Percentiles rank a stretch among this genome's conserved stretches.
Evolutionary conservation across 2,797 vertebrate species (phyloP).

Genomic region (Rhinogobio ventralis): DNA sequence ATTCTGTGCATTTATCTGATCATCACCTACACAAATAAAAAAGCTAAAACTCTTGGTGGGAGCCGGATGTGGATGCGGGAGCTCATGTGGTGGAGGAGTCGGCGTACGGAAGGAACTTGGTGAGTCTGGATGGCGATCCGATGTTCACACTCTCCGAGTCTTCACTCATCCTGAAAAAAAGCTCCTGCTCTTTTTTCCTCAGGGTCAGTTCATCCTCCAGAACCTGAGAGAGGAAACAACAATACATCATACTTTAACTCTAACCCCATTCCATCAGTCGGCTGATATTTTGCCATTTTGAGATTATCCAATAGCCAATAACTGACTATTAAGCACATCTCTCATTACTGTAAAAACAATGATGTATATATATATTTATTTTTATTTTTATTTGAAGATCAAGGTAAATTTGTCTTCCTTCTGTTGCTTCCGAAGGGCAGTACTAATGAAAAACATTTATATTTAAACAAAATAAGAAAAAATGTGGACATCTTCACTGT

Average conservation of each 20-base stretch:
- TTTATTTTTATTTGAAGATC: too few relatives aligned
- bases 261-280: too few relatives aligned
- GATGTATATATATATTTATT: too few relatives aligned
- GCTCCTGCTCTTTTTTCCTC: slow-evolving; percentile 91
- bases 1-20: not conserved
- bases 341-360: not conserved
- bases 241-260: not conserved
- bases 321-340: not conserved
- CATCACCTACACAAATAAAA: not conserved
- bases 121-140: slow-evolving; percentile 81
- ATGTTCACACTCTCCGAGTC: slow-evolving; percentile 73
- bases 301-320: too few relatives aligned
- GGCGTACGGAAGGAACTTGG: slow-evolving; percentile 89
- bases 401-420: too few relatives aligned
- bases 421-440: too few relatives aligned
- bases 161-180: slow-evolving; percentile 88
- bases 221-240: slow-evolving; percentile 70
- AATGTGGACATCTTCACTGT: too few relatives aligned
- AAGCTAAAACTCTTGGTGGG: not conserved
- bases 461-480: too few relatives aligned
- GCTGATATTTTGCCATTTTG: not conserved
- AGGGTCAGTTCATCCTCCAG: slow-evolving; percentile 90
- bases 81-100: slow-evolving; percentile 79
- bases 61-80: not conserved
- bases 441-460: too few relatives aligned